Percentiles rank a stretch among this genome's conserved stretches.
Conservation (phyloP, 1,140 invertebrate species). For the Trichonephila clavipes region DNA sequence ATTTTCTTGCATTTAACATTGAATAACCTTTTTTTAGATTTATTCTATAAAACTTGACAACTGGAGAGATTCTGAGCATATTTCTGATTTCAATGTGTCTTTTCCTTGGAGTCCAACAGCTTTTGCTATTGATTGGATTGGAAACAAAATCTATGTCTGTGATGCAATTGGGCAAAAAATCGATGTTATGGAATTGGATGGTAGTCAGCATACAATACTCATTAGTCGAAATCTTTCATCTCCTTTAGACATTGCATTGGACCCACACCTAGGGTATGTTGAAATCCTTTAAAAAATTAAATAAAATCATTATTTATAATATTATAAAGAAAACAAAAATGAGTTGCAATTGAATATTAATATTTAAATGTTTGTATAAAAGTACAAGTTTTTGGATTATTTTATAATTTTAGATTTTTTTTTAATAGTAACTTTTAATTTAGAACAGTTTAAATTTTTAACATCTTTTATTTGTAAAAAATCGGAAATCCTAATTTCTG, state of each 20-base stretch:
- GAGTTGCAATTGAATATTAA: background rate
- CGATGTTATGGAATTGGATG: constrained; percentile 94
- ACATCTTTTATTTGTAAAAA: no score
- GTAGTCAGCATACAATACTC: constrained; percentile 91
- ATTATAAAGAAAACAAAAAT: background rate
- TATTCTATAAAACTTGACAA: constrained; percentile 79
- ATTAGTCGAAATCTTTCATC: constrained; percentile 94
- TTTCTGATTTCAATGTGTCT: constrained; percentile 86
- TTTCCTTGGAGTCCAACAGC: constrained; percentile 93
- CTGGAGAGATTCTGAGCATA: constrained; percentile 76
- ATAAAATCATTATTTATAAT: background rate
- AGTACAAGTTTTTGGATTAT: no score
- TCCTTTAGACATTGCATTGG: constrained; percentile 94
- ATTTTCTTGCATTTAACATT: background rate
- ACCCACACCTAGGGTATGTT: constrained; percentile 90
- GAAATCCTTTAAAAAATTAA: background rate
- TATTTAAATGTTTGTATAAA: background rate
- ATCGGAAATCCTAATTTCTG: no score
- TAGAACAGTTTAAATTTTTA: no score
- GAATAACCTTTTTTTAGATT: constrained; percentile 63
- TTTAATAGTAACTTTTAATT: no score
- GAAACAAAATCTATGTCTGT: constrained; percentile 96
- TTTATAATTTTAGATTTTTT: no score
- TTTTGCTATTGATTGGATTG: constrained; percentile 98
- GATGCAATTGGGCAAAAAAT: constrained; percentile 95